Evolutionary conservation across 2,113 vertebrate species (phyloP).

Genomic region (Chiloscyllium plagiosum): DNA sequence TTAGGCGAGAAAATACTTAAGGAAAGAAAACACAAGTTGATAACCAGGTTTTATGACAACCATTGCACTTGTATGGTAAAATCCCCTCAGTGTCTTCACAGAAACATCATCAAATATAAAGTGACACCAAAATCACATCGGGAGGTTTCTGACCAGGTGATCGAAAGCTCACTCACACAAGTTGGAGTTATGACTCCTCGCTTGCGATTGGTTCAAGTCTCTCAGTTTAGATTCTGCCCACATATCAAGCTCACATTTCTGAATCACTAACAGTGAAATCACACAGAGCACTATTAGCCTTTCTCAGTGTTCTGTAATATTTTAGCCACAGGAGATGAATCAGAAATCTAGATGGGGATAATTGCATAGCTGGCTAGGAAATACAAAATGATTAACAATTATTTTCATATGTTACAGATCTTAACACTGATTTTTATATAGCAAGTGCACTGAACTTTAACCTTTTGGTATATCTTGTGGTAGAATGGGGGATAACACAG

Average conservation of each 20-base stretch:
- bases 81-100: not conserved
- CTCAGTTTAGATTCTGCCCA: not conserved
- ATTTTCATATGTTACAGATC: not conserved
- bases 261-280: not conserved
- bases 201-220: not conserved
- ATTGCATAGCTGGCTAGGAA: not conserved
- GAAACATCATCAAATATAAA: not conserved
- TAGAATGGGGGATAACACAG: not conserved
- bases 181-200: not conserved
- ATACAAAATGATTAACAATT: not conserved
- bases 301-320: not conserved
- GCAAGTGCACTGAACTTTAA: not conserved
- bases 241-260: not conserved
- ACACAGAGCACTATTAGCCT: not conserved
- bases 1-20: not conserved
- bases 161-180: not conserved
- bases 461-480: not conserved
- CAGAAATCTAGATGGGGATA: not conserved
- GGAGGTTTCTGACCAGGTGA: not conserved
- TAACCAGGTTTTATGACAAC: not conserved
- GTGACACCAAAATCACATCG: not conserved
- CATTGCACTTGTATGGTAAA: not conserved
- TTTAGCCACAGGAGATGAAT: not conserved
- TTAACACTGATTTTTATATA: not conserved
- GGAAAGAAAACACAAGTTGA: not conserved